Percentiles rank a stretch among this genome's conserved stretches.
Evolutionary conservation across 1,140 invertebrate species (phyloP).

Genomic region (Sycophaga agraensis): DNA sequence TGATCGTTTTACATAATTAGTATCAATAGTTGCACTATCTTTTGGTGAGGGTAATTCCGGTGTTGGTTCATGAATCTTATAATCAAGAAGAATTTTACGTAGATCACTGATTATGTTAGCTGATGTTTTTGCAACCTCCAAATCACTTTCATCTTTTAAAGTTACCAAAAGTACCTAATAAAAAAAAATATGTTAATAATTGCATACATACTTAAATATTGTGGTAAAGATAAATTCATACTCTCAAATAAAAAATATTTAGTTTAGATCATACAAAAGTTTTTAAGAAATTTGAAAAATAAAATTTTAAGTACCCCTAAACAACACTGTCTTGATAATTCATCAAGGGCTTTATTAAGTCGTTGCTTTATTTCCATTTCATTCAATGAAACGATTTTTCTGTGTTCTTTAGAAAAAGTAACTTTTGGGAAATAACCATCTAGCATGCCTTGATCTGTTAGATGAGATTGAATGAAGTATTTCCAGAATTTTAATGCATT

Average conservation of each 20-base stretch:
- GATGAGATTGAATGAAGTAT: conserved; percentile 64
- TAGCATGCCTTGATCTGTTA: conserved; percentile 76
- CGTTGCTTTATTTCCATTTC: conserved; percentile 67
- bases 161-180: conserved; percentile 61
- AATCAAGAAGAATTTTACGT: conserved; percentile 61
- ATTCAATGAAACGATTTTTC: conserved; percentile 73
- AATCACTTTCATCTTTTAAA: conserved; percentile 70
- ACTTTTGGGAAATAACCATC: conserved; percentile 74
- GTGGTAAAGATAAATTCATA: too few species aligned
- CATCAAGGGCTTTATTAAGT: conserved; percentile 66
- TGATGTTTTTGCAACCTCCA: conserved; percentile 67
- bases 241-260: too few species aligned
- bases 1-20: conserved; percentile 40
- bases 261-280: too few species aligned
- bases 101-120: conserved; percentile 62
- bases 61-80: conserved; percentile 57
- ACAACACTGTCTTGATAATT: conserved; percentile 66
- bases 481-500: conserved; percentile 72
- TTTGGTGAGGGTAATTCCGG: conserved; percentile 48
- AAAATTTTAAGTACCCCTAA: conserved; percentile 56
- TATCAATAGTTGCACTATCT: conserved; percentile 45
- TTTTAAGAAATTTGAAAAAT: background rate
- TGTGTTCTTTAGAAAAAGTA: conserved; percentile 75
- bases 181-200: too few species aligned
- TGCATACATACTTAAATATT: too few species aligned